Conservation (phyloP, 2,113 vertebrate genomes). For the Chlorodrepanis virens region DNA sequence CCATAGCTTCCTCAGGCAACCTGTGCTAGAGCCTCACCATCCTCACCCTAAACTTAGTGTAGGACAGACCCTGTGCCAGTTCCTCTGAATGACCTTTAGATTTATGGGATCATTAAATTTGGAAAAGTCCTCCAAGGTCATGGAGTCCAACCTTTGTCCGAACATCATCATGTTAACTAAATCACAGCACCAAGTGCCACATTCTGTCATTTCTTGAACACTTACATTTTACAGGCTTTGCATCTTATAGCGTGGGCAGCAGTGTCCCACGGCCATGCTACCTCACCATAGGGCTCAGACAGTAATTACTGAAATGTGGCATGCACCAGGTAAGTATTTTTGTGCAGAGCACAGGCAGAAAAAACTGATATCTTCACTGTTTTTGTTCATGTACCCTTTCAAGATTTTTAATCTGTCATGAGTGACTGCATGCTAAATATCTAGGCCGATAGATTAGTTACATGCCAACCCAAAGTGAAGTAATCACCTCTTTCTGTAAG, state of each 20-base stretch:
- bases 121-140: background rate
- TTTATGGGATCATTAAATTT: background rate
- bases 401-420: background rate
- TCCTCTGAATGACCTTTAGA: background rate
- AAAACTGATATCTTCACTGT: background rate
- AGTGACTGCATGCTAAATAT: background rate
- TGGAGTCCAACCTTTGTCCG: rapidly evolving
- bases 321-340: background rate
- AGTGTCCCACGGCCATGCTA: no score
- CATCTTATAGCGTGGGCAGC: rapidly evolving
- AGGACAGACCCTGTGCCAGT: background rate
- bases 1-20: background rate
- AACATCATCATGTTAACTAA: background rate
- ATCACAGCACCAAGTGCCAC: background rate
- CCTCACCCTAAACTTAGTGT: background rate
- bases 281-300: background rate
- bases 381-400: background rate
- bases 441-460: background rate
- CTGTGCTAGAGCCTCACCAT: background rate
- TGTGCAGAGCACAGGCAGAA: background rate
- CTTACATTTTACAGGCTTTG: background rate
- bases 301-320: background rate
- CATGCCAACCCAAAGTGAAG: background rate
- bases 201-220: background rate
- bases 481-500: background rate